Evolutionary conservation across 2,888 invertebrate genomes (phyloP), one percentile per base, ranked within the genome.

Genomic region (Caenorhabditis becei): DNA sequence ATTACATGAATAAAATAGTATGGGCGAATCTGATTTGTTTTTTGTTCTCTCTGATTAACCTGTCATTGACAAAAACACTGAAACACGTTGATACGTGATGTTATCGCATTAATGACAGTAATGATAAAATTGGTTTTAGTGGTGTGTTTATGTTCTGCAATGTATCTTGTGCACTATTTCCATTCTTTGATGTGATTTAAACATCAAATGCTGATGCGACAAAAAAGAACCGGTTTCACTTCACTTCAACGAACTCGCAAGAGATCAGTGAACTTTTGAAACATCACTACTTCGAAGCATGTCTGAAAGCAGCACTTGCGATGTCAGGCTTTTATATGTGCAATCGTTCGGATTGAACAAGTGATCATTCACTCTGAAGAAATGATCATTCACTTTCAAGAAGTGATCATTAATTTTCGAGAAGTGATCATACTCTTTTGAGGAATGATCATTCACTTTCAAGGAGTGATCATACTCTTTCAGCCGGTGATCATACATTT

Each of bases 111-210:
- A 20, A 0, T 51, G 59, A 59, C 61, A 26, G 51, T 16, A 18
- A 14, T 49, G 51, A 51, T 51, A n/a, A 23, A 24, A 18, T 24
- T 51, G 51, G 20, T 56, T 56, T 56, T 32, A 35, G 56, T 41
- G 37, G 35, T 53, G 44, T 71, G 44, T 72, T 72, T 67, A 32
- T 63, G 62, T 56, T 63, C n/a, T 44, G 47, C n/a, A 23, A 35
- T 44, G 44, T 54, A 51, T 54, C 23, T 14, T 53, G 26, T 56
- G 35, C 56, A 26, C 58, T 49, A 7, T 49, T 63, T 32, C 63
- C 47, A 58, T 72, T 63, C 56, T 72, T 63, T 71, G 62, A 62
- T 54, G 62, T 44, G 58, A 61, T 37, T 61, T 44, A 58, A 47
- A 59, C 69, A 32, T 69, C 69, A 59, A 66, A n/a, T n/a, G 49